Conservation (phyloP, 2,797 vertebrate species). For the Urosaurus nigricauda region DNA sequence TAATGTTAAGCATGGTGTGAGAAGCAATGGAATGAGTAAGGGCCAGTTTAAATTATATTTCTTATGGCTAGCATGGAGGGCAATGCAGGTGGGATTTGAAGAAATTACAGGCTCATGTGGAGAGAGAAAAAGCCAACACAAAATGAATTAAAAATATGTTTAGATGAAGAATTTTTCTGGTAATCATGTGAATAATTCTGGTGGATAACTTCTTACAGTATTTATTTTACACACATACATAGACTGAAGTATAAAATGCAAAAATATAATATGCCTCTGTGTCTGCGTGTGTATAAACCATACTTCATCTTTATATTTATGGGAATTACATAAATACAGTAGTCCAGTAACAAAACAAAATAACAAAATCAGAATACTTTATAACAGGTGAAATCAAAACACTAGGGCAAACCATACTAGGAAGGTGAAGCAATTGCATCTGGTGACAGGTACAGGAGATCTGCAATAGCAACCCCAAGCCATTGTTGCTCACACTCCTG, state of each 20-base stretch:
- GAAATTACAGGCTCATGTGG: neutral
- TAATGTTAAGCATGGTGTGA: neutral
- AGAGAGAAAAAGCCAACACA: neutral
- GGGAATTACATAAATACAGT: neutral
- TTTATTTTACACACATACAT: neutral
- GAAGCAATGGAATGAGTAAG: neutral
- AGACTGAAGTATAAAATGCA: neutral
- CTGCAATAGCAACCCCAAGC: no score
- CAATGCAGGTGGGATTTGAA: neutral
- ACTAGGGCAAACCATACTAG: neutral
- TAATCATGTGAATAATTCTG: neutral
- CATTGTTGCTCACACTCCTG: no score
- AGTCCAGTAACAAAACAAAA: neutral
- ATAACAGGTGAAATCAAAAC: neutral
- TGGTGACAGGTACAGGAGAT: no score
- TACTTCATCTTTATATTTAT: neutral
- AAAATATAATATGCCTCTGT: neutral
- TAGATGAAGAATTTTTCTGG: neutral
- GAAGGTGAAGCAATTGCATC: neutral
- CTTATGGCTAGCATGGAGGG: neutral
- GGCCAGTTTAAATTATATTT: slow-evolving; percentile 18
- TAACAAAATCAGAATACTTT: neutral
- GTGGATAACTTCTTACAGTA: neutral
- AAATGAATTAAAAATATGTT: neutral
- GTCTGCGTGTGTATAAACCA: neutral